Conservation (phyloP, 1,140 invertebrate genomes). For the Ceratosolen fusciceps region DNA sequence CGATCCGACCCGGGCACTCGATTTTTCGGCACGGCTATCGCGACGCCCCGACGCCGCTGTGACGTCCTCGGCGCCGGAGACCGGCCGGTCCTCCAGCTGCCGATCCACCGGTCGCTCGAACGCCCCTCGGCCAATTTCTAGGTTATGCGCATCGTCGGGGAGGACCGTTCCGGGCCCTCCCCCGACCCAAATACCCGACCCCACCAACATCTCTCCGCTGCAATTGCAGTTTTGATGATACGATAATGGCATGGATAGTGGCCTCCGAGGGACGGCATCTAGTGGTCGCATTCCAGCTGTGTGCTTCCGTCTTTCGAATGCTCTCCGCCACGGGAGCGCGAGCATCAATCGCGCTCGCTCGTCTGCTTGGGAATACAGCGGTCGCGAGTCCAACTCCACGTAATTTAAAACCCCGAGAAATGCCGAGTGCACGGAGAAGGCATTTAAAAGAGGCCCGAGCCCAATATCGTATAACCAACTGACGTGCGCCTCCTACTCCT, state of each 20-base stretch:
- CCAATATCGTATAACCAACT: slow-evolving; percentile 15
- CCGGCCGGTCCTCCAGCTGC: background rate
- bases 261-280: background rate
- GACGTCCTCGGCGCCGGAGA: no score
- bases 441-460: slow-evolving; percentile 17
- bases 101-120: background rate
- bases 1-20: background rate
- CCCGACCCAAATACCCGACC: no score
- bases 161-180: no score
- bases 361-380: no score
- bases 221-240: background rate
- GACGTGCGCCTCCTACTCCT: slow-evolving; percentile 10
- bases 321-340: background rate
- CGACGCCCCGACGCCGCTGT: background rate
- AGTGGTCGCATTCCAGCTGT: background rate
- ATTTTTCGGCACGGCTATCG: background rate
- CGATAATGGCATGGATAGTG: slow-evolving; percentile 1
- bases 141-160: background rate
- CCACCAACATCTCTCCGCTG: background rate
- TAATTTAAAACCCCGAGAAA: slow-evolving; percentile 22
- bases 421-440: background rate
- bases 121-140: background rate
- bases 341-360: no score
- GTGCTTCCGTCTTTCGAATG: background rate
- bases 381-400: background rate